Evolutionary conservation across 2,797 vertebrate species (phyloP), one percentile per base, ranked within the genome.

Genomic region (Erpetoichthys calabaricus): DNA sequence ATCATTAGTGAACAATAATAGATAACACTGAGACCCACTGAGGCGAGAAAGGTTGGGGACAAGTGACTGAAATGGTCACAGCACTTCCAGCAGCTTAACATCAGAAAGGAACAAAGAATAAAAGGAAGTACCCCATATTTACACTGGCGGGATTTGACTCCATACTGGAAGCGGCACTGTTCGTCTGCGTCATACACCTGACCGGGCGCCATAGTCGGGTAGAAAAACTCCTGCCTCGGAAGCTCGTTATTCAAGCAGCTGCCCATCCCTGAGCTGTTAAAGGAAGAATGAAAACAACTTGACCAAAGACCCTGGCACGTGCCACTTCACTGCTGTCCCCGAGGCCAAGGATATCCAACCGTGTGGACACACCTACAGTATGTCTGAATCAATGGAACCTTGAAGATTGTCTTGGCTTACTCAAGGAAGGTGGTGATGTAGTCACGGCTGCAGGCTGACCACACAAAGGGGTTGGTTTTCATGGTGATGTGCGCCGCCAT

Each of bases 401-500:
- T 25, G 25, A 25, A 25, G 25, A 25, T 25, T 25, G 25, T 25
- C 25, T 25, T 25, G 61, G 75, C 92, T 93, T 86, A 99, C 94
- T 99, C 94, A 69, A 99, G 82, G 75, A 98, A 99, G 80, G 89
- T 95, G 80, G 93, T 96, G 81, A 99, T 99, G 76, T 99, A 99
- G 73, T 99, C 94, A 1, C 94, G 82, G 78, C 95, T 97, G 68
- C 95, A 99, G 0, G 92, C 88, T 0, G 94, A 98, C 95, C 95
- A 99, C 57, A 97, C 90, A 47, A 99, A 98, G 0, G 95, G 95
- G 76, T 98, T 99, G 45, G 94, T 99, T 78, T 97, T 97, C 93
- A 96, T 96, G 72, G 94, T 99, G 72, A 99, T 97, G 76, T 99
- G 94, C 59, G 94, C 94, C 0, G 95, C 95, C 95, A 99, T 99